Conservation (phyloP, 2,113 vertebrate species). For the Pteruthius melanotis region DNA sequence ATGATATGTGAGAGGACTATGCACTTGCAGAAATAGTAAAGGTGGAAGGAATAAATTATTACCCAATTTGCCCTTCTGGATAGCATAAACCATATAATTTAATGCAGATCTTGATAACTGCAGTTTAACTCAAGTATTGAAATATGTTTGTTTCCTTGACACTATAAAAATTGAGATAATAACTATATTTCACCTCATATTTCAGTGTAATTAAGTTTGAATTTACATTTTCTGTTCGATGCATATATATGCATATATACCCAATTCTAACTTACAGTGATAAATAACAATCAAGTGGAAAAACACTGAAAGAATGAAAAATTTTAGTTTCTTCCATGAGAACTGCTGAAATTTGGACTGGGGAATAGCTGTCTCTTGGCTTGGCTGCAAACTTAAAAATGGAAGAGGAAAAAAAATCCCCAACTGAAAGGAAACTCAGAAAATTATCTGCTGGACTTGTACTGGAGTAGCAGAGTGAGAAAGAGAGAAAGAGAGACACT, state of each 20-base stretch:
- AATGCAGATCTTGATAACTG: background rate
- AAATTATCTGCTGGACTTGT: background rate
- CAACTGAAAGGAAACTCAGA: background rate
- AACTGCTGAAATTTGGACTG: background rate
- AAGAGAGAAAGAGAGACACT: background rate
- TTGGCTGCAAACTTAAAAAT: background rate
- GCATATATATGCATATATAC: background rate
- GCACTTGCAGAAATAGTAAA: background rate
- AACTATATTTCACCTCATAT: background rate
- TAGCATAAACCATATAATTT: background rate
- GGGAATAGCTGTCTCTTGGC: background rate
- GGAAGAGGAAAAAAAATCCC: background rate
- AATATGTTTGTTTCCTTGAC: background rate
- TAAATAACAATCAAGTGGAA: background rate
- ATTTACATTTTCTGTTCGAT: background rate
- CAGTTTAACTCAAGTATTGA: background rate
- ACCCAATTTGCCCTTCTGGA: background rate
- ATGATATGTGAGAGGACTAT: background rate
- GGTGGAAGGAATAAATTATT: background rate
- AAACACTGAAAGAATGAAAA: background rate
- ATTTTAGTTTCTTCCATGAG: background rate
- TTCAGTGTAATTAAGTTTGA: slow-evolving; percentile 16
- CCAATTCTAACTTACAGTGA: background rate
- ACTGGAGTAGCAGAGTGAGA: background rate
- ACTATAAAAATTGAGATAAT: background rate